Evolutionary conservation across 2,797 vertebrate species (phyloP).

Genomic region (Sebastes jordani): DNA sequence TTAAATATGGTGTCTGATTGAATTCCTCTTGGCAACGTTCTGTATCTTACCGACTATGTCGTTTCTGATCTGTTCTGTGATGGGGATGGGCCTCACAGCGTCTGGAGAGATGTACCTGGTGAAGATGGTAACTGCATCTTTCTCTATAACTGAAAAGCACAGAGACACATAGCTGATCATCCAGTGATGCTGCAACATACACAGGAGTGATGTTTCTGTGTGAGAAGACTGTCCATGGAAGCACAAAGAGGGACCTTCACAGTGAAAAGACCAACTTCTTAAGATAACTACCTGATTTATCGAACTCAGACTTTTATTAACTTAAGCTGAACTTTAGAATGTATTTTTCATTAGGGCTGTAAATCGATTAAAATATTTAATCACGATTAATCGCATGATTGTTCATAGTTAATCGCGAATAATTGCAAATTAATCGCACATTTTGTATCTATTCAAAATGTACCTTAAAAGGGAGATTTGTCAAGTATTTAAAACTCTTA

Average conservation of each 20-base stretch:
- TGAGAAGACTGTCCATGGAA: not conserved
- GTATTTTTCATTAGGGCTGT: not conserved
- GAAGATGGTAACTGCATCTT: constrained; percentile 96
- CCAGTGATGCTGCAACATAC: not conserved
- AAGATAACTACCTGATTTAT: not conserved
- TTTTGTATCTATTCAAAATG: too few relatives aligned
- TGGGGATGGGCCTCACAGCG: constrained; percentile 94
- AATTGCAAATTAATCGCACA: too few relatives aligned
- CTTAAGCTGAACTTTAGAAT: not conserved
- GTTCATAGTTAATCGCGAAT: too few relatives aligned
- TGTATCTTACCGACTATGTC: constrained; percentile 93
- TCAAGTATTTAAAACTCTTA: too few relatives aligned
- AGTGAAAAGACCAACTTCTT: not conserved
- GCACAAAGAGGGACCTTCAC: not conserved
- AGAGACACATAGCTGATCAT: not conserved
- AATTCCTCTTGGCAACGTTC: too few relatives aligned
- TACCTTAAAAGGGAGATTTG: too few relatives aligned
- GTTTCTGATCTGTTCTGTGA: constrained; percentile 95
- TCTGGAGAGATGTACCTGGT: constrained; percentile 99
- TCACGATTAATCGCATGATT: too few relatives aligned
- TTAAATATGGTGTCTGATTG: not conserved
- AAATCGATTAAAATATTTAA: too few relatives aligned
- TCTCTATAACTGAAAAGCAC: constrained; percentile 90
- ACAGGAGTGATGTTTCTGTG: not conserved
- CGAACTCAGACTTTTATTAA: not conserved